Conservation (phyloP, 2,113 vertebrate genomes). For the Lepidothrix coronata region DNA sequence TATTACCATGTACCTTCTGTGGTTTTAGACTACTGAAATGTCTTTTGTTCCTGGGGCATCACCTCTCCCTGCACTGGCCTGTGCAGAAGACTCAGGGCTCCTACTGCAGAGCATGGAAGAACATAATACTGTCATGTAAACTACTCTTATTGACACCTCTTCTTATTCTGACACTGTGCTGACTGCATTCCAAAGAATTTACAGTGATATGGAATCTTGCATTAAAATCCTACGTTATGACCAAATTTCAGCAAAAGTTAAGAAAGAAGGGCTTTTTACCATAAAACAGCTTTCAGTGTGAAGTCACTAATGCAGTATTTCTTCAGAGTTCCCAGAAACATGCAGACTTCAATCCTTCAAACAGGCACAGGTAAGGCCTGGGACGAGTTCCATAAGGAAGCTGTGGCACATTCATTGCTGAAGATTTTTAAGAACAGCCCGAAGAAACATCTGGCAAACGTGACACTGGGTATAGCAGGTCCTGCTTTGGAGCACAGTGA, state of each 20-base stretch:
- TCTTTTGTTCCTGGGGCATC: background rate
- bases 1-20: background rate
- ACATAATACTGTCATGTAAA: rapidly evolving
- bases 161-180: background rate
- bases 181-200: background rate
- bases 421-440: background rate
- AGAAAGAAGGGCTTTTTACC: background rate
- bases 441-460: background rate
- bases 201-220: background rate
- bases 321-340: background rate
- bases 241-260: background rate
- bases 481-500: background rate
- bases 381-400: background rate
- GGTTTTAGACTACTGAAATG: background rate
- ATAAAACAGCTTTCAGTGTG: background rate
- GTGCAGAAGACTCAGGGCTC: background rate
- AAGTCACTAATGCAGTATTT: background rate
- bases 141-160: background rate
- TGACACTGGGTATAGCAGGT: background rate
- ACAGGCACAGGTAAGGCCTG: background rate
- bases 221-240: background rate
- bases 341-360: background rate
- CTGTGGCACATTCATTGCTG: background rate
- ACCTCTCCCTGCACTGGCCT: background rate
- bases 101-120: background rate